phyloP scores from a whole-genome alignment of 2,113 vertebrate genomes.

The Sander lucioperca region DNA sequence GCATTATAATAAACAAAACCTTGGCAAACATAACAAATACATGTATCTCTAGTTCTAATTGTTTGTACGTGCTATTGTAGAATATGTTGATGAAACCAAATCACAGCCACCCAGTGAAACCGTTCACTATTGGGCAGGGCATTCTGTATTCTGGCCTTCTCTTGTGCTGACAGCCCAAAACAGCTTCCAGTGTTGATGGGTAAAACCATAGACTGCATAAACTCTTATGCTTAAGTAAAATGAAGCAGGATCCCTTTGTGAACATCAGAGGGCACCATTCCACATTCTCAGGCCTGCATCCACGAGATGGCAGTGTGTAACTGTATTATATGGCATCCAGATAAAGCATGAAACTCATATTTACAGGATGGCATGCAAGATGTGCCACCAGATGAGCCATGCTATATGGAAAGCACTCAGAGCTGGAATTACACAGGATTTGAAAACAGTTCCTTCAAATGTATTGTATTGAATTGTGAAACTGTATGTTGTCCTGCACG shows the following conservation, averaged over 20 bases:
- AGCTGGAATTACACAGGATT: not conserved
- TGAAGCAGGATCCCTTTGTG: not conserved
- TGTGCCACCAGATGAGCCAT: constrained; percentile 32
- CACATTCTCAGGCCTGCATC: not conserved
- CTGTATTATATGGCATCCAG: not conserved
- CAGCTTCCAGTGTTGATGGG: not conserved
- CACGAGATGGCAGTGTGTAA: constrained; percentile 65
- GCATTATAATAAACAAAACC: constrained; percentile 7
- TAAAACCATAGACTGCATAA: not conserved
- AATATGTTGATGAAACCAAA: constrained; percentile 30
- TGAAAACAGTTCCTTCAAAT: not conserved
- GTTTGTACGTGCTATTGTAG: not conserved
- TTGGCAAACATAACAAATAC: constrained; percentile 8
- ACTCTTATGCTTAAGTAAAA: not conserved
- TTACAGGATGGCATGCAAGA: constrained; percentile 20
- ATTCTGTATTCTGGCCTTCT: not conserved
- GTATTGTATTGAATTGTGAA: not conserved
- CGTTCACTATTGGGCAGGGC: constrained; percentile 5
- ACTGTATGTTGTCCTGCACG: too few species aligned
- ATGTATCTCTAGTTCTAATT: not conserved
- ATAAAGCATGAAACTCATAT: not conserved
- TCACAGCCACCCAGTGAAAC: constrained; percentile 7
- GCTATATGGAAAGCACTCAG: not conserved
- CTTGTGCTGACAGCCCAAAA: not conserved
- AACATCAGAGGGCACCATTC: constrained; percentile 39